Conservation (phyloP, 2,113 vertebrate species). For the Jaculus jaculus region DNA sequence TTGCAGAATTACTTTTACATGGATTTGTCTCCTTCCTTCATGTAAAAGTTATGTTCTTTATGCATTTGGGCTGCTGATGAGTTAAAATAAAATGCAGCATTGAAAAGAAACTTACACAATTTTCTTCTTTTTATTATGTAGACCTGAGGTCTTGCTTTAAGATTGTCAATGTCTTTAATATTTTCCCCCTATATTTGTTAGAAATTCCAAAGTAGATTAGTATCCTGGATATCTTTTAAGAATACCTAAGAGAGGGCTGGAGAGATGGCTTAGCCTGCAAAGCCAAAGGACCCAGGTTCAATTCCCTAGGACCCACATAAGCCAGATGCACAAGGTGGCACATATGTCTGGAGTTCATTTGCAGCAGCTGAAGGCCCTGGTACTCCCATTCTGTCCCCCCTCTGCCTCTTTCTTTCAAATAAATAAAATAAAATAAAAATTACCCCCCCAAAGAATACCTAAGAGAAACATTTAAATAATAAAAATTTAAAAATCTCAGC, state of each 20-base stretch:
- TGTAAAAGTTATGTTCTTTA: slow-evolving; percentile 17
- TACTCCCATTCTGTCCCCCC: too few species aligned
- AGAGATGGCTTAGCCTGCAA: too few species aligned
- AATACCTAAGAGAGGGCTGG: slow-evolving; percentile 2
- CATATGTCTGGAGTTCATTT: too few species aligned
- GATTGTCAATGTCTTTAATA: slow-evolving; percentile 12
- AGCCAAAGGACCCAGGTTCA: too few species aligned
- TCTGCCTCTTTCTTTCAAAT: too few species aligned
- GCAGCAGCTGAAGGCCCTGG: too few species aligned
- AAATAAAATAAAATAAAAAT: too few species aligned
- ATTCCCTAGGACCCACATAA: too few species aligned
- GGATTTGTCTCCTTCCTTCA: background rate
- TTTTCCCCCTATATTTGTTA: slow-evolving; percentile 38
- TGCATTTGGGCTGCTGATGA: background rate
- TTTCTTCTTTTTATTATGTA: background rate
- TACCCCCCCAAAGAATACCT: slow-evolving; percentile 19
- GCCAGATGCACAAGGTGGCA: too few species aligned
- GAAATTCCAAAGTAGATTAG: slow-evolving; percentile 30
- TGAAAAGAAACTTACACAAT: too few species aligned
- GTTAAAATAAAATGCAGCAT: background rate
- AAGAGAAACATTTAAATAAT: background rate
- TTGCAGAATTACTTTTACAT: slow-evolving; percentile 38
- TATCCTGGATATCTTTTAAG: background rate
- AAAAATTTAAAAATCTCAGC: background rate
- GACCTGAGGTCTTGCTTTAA: slow-evolving; percentile 10